phyloP scores from a whole-genome alignment of 2,888 invertebrate genomes.

The Parnassius apollo region DNA sequence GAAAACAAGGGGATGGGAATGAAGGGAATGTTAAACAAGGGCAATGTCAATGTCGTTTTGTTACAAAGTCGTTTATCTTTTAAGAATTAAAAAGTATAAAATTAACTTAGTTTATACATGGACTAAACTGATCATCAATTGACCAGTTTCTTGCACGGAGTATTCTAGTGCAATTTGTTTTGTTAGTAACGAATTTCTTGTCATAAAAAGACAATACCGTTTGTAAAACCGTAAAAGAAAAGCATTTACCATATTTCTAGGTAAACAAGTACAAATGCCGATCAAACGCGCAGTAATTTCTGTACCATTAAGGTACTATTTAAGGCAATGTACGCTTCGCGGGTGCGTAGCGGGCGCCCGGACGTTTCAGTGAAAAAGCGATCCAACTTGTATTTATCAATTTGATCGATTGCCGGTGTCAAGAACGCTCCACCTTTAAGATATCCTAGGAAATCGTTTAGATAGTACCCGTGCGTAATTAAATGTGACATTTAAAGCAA shows the following conservation, averaged over 20 bases:
- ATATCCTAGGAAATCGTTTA: slow-evolving; percentile 30
- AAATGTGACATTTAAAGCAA: slow-evolving; percentile 40
- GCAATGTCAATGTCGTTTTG: no score
- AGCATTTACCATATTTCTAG: slow-evolving; percentile 6
- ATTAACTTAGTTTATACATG: no score
- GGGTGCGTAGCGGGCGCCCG: slow-evolving; percentile 8
- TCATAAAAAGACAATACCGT: background rate
- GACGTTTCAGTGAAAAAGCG: slow-evolving; percentile 15
- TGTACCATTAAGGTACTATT: slow-evolving; percentile 16
- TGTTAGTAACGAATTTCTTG: background rate
- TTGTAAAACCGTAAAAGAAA: slow-evolving; percentile 2
- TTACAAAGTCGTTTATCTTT: no score
- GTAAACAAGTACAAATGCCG: slow-evolving; percentile 8
- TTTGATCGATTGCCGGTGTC: slow-evolving; percentile 23
- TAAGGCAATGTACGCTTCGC: slow-evolving; percentile 18
- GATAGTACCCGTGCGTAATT: slow-evolving; percentile 37
- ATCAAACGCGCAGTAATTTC: slow-evolving; percentile 13
- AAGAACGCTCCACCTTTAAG: slow-evolving; percentile 25
- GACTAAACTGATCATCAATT: no score
- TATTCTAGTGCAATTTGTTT: slow-evolving; percentile 1
- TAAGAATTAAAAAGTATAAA: no score
- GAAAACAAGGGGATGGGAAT: no score
- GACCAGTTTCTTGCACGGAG: background rate
- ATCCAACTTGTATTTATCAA: slow-evolving; percentile 16
- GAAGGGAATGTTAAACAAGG: no score